Conservation (phyloP, 2,888 invertebrate species). For the Oligia latruncula region DNA sequence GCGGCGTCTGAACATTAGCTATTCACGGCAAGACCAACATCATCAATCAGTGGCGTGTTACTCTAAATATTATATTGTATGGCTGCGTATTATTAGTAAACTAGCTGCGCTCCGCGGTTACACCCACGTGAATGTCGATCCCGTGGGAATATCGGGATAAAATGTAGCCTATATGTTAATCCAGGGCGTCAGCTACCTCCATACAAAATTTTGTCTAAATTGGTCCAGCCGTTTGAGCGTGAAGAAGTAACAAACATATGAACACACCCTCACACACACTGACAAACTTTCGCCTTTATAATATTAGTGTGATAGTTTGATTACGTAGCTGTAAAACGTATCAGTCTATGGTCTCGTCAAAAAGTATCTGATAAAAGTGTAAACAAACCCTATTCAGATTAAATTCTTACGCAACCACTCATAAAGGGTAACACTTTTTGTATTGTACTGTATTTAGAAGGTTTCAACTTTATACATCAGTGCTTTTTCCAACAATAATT, state of each 20-base stretch:
- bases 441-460: not conserved
- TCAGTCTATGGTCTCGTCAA: not conserved
- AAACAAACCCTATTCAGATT: not conserved
- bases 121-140: too few species aligned
- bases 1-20: conserved; percentile 45
- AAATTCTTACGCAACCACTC: not conserved
- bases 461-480: too few species aligned
- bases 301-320: too few species aligned
- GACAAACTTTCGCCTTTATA: too few species aligned
- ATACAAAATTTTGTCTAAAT: too few species aligned
- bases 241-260: too few species aligned
- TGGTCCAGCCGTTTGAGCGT: too few species aligned
- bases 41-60: conserved; percentile 41
- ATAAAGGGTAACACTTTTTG: not conserved
- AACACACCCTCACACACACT: too few species aligned
- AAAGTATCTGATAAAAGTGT: not conserved
- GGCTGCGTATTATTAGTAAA: not conserved
- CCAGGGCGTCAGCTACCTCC: too few species aligned
- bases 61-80: not conserved
- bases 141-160: too few species aligned
- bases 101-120: too few species aligned
- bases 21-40: conserved; percentile 16
- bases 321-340: not conserved
- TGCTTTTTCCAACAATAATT: not conserved
- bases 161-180: too few species aligned